Base-by-base conservation (phyloP, 92 coral and sea anemone species). In the Montipora capitata region DNA sequence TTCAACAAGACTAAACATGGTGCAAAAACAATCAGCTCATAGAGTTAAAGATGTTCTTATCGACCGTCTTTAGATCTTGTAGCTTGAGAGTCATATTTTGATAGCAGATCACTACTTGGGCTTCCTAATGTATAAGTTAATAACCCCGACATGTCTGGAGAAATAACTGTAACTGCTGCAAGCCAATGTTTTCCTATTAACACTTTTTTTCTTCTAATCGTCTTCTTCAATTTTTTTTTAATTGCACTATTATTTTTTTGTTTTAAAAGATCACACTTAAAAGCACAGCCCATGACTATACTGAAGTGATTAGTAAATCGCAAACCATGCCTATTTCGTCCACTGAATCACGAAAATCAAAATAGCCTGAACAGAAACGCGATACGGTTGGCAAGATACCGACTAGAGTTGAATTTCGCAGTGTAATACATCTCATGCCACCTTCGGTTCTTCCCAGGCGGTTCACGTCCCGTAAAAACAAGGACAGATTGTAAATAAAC, bases 401-500 rank as follows among this genome's bases (percentile, higher is more conserved):
- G 85, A 80, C 45, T 17, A 74, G 48, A 67, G 35, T 67, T 67
- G 54, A 20, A 80, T 80, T 80, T 66, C 76, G 59, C 66, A 48
- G 27, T 18, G 65, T 80, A 68, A 68, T 39, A 82, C 42, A 68
- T 43, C 57, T 27, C 7, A 5, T 10, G 45, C 39, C 77, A 70
- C 44, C 62, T 68, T 20, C 44, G 79, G 59, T 67, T 44, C 87
- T 3, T 82, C 78, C 51, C 78, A 79, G 87, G 87, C 87, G 87
- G 78, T 82, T 17, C 78, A 61, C 86, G 71, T 56, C 79, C 79
- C 44, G 41, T 27, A 77, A 72, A 82, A 82, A 71, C 87, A 82
- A 71, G 78, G 87, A n/a, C 56, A 62, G 87, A 82, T 82, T 69
- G 87, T 82, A 82, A 82, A 82, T 82, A 82, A 82, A 72, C 87